These are phyloP conservation scores for Oreocharis arfaki DNA, from an alignment of 2,113 vertebrate species.

Conservation along the genomic window DNA sequence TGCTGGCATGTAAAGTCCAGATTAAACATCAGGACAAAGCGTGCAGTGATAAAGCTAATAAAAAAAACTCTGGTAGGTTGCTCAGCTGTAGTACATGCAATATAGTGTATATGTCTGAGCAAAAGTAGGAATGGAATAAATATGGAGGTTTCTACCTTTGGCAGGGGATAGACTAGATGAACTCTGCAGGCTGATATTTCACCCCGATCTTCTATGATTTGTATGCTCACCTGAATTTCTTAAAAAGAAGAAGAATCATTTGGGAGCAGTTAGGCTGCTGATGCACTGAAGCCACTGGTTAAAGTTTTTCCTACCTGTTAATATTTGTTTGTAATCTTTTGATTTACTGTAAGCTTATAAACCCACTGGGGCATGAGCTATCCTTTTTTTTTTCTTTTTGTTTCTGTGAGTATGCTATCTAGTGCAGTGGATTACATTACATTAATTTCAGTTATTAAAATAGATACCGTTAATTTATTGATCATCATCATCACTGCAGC, in stretches of 20 bases:
- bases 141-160: not conserved
- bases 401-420: not conserved
- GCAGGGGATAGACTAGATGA: not conserved
- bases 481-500: not conserved
- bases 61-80: not conserved
- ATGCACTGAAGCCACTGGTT: not conserved
- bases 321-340: not conserved
- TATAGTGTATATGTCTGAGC: rapidly evolving
- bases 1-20: not conserved
- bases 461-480: not conserved
- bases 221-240: not conserved
- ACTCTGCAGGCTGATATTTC: not conserved
- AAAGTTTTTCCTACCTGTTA: not conserved
- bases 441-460: not conserved
- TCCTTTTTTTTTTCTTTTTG: not conserved
- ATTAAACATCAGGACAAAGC: not conserved
- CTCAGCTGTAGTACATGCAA: not conserved
- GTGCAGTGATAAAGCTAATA: not conserved
- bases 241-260: not conserved
- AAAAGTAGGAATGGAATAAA: not conserved
- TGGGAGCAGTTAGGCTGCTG: not conserved
- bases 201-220: not conserved
- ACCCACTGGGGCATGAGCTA: not conserved
- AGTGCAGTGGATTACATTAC: not conserved
- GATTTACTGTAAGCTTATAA: not conserved